A percentile compares a stretch with the other conserved stretches of the same genome.
phyloP scores from a whole-genome alignment of 2,888 invertebrate species.

The Drosophila atripex region DNA sequence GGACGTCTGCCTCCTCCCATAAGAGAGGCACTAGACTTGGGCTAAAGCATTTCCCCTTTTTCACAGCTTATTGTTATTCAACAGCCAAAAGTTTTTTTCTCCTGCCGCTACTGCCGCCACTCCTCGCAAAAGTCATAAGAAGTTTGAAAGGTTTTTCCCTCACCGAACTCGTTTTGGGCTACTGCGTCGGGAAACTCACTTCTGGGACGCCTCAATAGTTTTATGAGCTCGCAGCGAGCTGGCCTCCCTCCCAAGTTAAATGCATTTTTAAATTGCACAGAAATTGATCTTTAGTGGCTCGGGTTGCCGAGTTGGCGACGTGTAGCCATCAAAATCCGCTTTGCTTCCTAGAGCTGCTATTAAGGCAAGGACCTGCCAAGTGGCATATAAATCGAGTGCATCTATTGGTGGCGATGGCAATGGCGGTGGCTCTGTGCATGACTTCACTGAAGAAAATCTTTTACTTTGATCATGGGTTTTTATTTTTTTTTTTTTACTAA shows the following conservation, averaged over 20 bases:
- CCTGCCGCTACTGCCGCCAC: constrained; percentile 1
- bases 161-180: constrained; percentile 54
- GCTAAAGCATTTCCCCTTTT: constrained; percentile 51
- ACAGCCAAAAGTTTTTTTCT: constrained; percentile 50
- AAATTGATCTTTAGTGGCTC: constrained; percentile 72
- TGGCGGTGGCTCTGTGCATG: constrained; percentile 6
- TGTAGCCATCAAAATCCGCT: constrained; percentile 64
- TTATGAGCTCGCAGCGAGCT: constrained; percentile 51
- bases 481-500: not conserved
- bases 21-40: constrained; percentile 6
- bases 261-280: constrained; percentile 70
- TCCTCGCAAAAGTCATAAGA: constrained; percentile 65
- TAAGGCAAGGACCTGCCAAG: constrained; percentile 49
- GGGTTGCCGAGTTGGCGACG: constrained; percentile 48
- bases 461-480: not conserved
- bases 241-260: constrained; percentile 49
- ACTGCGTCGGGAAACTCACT: constrained; percentile 34
- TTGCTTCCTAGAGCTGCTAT: constrained; percentile 56
- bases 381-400: constrained; percentile 65
- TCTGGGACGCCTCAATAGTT: constrained; percentile 51
- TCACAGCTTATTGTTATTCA: constrained; percentile 75
- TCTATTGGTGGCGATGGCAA: constrained; percentile 24
- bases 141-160: constrained; percentile 65
- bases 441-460: too few relatives aligned
- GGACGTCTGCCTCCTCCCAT: constrained; percentile 26